Evolutionary conservation across 2,888 invertebrate genomes (phyloP), one percentile per base, ranked within the genome.

Genomic region (Xylota segnis): DNA sequence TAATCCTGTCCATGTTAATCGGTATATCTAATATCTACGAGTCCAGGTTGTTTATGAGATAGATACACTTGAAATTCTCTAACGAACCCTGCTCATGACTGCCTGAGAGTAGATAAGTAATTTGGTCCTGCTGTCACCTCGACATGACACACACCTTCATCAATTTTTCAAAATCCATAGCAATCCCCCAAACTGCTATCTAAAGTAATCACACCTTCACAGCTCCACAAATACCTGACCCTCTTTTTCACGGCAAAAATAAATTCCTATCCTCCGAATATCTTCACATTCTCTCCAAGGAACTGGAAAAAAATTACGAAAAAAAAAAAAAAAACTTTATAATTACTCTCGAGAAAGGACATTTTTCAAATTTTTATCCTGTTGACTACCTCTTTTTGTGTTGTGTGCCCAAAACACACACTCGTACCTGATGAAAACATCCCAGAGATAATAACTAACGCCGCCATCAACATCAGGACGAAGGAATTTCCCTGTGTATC

Each of bases 101-200:
- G 59, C 40, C 59, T 12, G 4, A 23, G 40, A 23, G 59, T 2
- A 27, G 63, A 63, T 63, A 65, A 52, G 37, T 34, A 52, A 29
- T 56, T 56, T 32, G 9, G 14, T 32, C n/a, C 5, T 27, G 34
- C 59, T 50, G 47, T 47, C 47, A 34, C 29, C 45, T 4, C 34
- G 37, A 37, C 5, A 37, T 61, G 72, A 72, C 61, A 61, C 50
- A 16, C 6, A 61, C 59, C 72, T 65, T 75, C 56, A 43, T 56
- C 75, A 63, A 65, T 47, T 23, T 56, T 56, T 45, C n/a, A 37
- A 65, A 40, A 63, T 27, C 45, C 32, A 52, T 37, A 37, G 5
- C 65, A 47, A 37, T 7, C 12, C 9, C 16, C 18, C n/a, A 40
- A 70, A 45, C 14, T 18, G 34, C 45, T 56, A 37, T 61, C 32